phyloP scores from a whole-genome alignment of 2,888 invertebrate genomes.

The Scaptomyza parva region DNA sequence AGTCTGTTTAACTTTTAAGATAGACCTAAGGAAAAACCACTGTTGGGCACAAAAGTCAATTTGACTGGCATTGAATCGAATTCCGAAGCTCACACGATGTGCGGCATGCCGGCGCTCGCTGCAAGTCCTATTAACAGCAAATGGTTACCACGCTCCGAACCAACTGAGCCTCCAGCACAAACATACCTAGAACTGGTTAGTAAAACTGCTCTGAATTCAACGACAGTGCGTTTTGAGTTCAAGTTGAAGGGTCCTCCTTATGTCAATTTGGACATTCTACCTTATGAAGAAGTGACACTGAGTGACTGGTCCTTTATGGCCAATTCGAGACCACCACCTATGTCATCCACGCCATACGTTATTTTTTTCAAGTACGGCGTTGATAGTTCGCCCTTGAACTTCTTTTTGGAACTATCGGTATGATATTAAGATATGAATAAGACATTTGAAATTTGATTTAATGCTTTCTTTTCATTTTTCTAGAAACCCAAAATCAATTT shows the following conservation, averaged over 20 bases:
- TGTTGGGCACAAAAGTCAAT: constrained; percentile 51
- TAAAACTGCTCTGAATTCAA: constrained; percentile 29
- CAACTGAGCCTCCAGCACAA: constrained; percentile 50
- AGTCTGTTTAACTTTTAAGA: constrained; percentile 85
- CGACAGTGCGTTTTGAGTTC: constrained; percentile 64
- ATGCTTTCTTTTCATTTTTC: background rate
- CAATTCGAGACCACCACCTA: constrained; percentile 40
- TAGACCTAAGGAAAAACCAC: constrained; percentile 53
- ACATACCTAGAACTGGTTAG: constrained; percentile 51
- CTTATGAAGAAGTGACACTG: constrained; percentile 61
- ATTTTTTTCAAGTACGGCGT: constrained; percentile 67
- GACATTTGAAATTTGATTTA: background rate
- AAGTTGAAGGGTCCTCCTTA: constrained; percentile 66
- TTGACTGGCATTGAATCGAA: constrained; percentile 58
- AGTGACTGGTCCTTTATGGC: constrained; percentile 73
- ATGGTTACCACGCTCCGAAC: constrained; percentile 68
- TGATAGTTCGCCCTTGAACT: constrained; percentile 61
- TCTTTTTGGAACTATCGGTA: constrained; percentile 65
- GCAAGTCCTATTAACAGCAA: constrained; percentile 41
- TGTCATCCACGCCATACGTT: constrained; percentile 52
- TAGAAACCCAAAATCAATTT: constrained; percentile 56
- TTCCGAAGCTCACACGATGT: constrained; percentile 73
- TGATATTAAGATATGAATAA: too few relatives aligned
- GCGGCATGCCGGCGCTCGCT: constrained; percentile 70
- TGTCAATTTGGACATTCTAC: constrained; percentile 71